Conservation (phyloP, 2,113 vertebrate species). For the Ictalurus punctatus region DNA sequence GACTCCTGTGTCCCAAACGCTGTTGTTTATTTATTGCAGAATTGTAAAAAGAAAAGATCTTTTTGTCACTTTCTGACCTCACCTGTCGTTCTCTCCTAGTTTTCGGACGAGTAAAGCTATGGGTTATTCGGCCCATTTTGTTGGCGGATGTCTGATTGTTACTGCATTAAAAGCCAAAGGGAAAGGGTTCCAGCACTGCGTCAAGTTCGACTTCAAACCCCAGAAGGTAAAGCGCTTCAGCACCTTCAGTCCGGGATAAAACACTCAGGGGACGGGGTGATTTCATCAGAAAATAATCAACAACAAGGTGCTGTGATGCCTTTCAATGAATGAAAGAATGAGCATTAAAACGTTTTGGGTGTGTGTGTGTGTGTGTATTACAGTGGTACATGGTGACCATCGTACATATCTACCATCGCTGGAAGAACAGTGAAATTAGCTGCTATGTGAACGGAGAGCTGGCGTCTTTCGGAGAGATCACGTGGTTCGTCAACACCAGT, state of each 20-base stretch:
- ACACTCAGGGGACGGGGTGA: not conserved
- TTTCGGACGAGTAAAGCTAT: slow-evolving; percentile 97
- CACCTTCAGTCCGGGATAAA: not conserved
- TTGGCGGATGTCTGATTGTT: slow-evolving; percentile 93
- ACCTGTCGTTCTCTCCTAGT: slow-evolving; percentile 65
- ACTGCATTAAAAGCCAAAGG: slow-evolving; percentile 97
- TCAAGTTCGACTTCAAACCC: slow-evolving; percentile 98
- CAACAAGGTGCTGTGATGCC: not conserved
- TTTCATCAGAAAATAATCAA: not conserved
- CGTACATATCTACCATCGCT: slow-evolving; percentile 95
- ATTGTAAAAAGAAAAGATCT: not conserved
- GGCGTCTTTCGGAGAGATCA: slow-evolving; percentile 93
- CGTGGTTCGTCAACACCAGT: slow-evolving; percentile 96
- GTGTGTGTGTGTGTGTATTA: slow-evolving; percentile 47
- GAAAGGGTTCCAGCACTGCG: slow-evolving; percentile 98
- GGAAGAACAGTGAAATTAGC: slow-evolving; percentile 97
- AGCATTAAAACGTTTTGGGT: not conserved
- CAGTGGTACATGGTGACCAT: slow-evolving; percentile 99
- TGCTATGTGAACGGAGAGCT: slow-evolving; percentile 96
- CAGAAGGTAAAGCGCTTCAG: slow-evolving; percentile 83
- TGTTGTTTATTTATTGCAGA: not conserved
- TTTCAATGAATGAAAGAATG: not conserved
- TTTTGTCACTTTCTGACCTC: not conserved
- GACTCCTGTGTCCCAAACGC: slow-evolving; percentile 55
- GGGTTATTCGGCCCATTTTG: slow-evolving; percentile 98